Conservation (phyloP, 2,113 vertebrate genomes). For the Scortum barcoo region DNA sequence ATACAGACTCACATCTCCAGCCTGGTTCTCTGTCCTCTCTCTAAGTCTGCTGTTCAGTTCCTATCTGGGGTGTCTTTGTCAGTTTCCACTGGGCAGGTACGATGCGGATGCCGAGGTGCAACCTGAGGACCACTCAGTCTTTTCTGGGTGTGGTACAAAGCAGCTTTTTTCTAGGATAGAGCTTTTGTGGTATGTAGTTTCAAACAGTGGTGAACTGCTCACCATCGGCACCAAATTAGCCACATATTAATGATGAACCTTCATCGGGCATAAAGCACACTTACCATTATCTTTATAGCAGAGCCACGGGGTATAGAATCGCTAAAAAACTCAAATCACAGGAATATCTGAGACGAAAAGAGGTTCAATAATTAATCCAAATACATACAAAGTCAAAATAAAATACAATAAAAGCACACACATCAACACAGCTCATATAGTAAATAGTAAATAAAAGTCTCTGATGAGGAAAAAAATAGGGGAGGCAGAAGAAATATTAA, state of each 20-base stretch:
- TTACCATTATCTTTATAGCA: background rate
- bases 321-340: background rate
- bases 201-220: background rate
- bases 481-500: background rate
- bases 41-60: background rate
- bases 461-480: background rate
- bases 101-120: background rate
- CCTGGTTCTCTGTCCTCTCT: background rate
- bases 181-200: background rate
- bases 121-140: background rate
- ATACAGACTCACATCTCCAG: background rate
- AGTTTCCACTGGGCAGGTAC: background rate
- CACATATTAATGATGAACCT: background rate
- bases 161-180: background rate
- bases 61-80: constrained; percentile 1
- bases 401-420: background rate
- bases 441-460: background rate
- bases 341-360: background rate
- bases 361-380: background rate
- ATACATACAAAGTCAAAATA: no score
- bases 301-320: background rate
- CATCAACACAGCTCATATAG: background rate
- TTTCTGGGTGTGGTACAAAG: background rate
- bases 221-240: background rate
- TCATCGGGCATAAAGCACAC: background rate